Conservation (phyloP, 2,797 vertebrate species). For the Rhyacichthys aspro region DNA sequence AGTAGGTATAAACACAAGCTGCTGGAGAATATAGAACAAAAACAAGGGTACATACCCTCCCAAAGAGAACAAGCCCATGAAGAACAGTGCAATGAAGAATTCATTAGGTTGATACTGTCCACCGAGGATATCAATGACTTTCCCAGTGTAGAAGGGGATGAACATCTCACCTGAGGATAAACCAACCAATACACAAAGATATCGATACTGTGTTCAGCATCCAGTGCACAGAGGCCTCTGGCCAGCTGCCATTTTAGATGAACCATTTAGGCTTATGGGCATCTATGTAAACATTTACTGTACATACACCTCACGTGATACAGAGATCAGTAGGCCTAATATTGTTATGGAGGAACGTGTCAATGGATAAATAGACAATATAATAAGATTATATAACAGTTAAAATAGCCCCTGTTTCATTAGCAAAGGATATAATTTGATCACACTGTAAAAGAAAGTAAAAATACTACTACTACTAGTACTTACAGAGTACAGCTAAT, state of each 20-base stretch:
- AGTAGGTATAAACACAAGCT: neutral
- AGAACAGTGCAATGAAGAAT: slow-evolving; percentile 73
- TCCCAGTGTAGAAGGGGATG: slow-evolving; percentile 86
- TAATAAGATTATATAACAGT: too few relatives aligned
- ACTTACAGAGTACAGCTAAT: slow-evolving; percentile 82
- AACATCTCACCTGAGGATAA: slow-evolving; percentile 79
- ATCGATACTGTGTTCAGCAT: too few relatives aligned
- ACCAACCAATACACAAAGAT: neutral
- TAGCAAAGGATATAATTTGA: too few relatives aligned
- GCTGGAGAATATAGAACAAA: neutral
- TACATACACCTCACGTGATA: too few relatives aligned
- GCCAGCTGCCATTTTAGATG: too few relatives aligned
- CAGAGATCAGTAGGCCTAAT: too few relatives aligned
- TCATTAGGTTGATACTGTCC: slow-evolving; percentile 68
- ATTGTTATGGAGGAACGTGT: too few relatives aligned
- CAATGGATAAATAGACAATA: too few relatives aligned
- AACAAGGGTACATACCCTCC: slow-evolving; percentile 67
- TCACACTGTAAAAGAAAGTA: neutral
- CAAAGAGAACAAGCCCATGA: slow-evolving; percentile 80
- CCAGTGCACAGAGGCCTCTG: neutral
- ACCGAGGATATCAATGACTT: slow-evolving; percentile 83
- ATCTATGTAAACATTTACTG: too few relatives aligned
- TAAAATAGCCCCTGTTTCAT: too few relatives aligned
- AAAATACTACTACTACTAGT: too few relatives aligned
- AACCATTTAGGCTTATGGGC: too few relatives aligned